Percentiles rank a stretch among this genome's conserved stretches.
Evolutionary conservation across 2,888 invertebrate species (phyloP).

Genomic region (Conops quadrifasciatus): DNA sequence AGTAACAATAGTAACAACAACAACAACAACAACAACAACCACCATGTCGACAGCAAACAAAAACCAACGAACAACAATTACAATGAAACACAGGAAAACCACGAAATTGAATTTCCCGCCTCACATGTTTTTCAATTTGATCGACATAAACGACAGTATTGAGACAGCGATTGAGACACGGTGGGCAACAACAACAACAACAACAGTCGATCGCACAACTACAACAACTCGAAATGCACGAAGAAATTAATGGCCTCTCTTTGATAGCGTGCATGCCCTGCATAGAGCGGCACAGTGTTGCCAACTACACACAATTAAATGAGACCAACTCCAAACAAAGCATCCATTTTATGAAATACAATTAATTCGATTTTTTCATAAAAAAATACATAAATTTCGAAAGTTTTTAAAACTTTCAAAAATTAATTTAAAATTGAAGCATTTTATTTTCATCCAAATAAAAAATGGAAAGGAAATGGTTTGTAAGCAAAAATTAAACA

Average conservation of each 20-base stretch:
- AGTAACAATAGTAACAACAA: not conserved
- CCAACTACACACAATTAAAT: slow-evolving; percentile 27
- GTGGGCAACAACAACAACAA: slow-evolving; percentile 38
- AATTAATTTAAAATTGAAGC: not conserved
- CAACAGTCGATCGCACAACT: not conserved
- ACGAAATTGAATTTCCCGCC: slow-evolving; percentile 65
- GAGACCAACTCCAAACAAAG: too few relatives aligned
- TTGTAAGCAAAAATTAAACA: slow-evolving; percentile 8
- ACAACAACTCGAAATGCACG: slow-evolving; percentile 7
- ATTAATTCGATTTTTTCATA: slow-evolving; percentile 4
- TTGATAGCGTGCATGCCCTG: too few relatives aligned
- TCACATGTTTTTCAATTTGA: slow-evolving; percentile 54
- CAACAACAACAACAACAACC: not conserved
- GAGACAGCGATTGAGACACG: slow-evolving; percentile 43
- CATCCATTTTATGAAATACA: not conserved
- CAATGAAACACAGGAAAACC: slow-evolving; percentile 60
- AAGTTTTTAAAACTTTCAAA: not conserved
- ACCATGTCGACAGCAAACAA: not conserved
- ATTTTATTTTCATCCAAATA: not conserved
- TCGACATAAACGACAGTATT: slow-evolving; percentile 39
- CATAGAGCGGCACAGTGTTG: slow-evolving; percentile 22
- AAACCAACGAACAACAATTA: not conserved
- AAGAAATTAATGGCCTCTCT: too few relatives aligned
- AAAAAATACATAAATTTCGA: not conserved
- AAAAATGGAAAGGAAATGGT: slow-evolving; percentile 24